phyloP scores from a whole-genome alignment of 2,888 invertebrate genomes.

The Macrosiphum euphorbiae region DNA sequence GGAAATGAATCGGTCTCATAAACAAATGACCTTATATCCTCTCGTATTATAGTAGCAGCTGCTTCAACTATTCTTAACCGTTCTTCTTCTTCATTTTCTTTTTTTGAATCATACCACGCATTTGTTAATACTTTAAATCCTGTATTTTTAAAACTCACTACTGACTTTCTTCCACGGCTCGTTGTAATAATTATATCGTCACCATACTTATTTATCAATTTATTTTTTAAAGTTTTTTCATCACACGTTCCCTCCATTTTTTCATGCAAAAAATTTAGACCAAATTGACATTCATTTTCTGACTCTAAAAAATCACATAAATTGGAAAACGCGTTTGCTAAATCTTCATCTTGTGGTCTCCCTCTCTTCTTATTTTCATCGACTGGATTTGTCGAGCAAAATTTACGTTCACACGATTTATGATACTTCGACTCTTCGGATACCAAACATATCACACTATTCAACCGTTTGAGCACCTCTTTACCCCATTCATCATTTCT shows the following conservation, averaged over 20 bases:
- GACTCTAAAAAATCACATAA: conserved; percentile 3
- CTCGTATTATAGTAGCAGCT: conserved; percentile 20
- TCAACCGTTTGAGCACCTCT: conserved; percentile 10
- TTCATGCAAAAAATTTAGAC: conserved; percentile 11
- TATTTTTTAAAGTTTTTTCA: conserved; percentile 35
- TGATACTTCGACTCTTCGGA: background rate
- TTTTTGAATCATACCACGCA: conserved; percentile 28
- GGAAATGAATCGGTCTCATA: conserved; percentile 28
- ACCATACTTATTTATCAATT: background rate
- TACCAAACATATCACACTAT: conserved; percentile 56
- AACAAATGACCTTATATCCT: background rate
- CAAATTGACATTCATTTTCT: background rate
- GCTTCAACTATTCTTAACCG: conserved; percentile 25
- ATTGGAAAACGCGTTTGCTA: conserved; percentile 14
- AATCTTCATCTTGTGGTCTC: conserved; percentile 2
- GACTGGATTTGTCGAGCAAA: conserved; percentile 24
- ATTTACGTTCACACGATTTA: conserved; percentile 10
- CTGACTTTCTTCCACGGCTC: conserved; percentile 20
- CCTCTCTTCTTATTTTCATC: conserved; percentile 6
- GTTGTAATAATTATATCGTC: conserved; percentile 2
- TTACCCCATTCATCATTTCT: conserved; percentile 55
- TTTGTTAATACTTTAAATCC: conserved; percentile 55
- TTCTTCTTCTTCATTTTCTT: conserved; percentile 37
- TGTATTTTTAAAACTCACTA: conserved; percentile 57
- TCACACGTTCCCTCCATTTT: background rate